Base-by-base conservation (phyloP, 2,888 invertebrate species). In the Oxycera nigricornis region DNA sequence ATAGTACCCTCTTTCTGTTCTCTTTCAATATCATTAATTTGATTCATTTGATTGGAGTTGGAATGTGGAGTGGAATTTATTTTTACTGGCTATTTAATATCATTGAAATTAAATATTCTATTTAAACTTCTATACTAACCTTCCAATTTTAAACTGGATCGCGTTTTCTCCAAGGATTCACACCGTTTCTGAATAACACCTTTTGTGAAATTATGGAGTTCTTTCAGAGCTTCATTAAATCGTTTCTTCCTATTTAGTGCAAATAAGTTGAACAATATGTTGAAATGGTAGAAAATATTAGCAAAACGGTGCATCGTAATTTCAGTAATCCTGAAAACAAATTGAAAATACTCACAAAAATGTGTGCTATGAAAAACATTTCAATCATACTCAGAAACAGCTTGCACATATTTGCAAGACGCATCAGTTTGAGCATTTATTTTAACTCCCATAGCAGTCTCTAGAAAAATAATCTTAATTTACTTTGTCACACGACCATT, bases 381-480 rank as follows among this genome's bases (percentile, higher is more conserved):
- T 20, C 24, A 52, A 28, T 9, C 52, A 22, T 84, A 92, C 92
- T 87, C 87, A 82, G 89, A 89, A 14, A 94, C 90, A 6, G 91
- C 90, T 79, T 87, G 86, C 0, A 92, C 91, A 82, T 94, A 94
- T 78, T 89, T 87, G 0, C 91, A 90, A 65, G 90, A 87, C 20
- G 86, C 84, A 78, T 90, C 84, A 17, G 85, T 84, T 82, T 94
- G 94, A 0, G 92, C 91, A 79, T 91, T 87, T 0, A 93, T 85
- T 59, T 87, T 87, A 30, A 89, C 87, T 1, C 93, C 94, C 93
- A 94, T 94, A 17, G 94, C 91, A 2, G 92, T 91, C 30, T 73
- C 65, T 73, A 41, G 1, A 70, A 26, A 1, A 28, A 50, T 11
- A 50, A 46, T 46, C 11, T n/a, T n/a, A n/a, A n/a, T n/a, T n/a